A percentile compares a stretch with the other conserved stretches of the same genome.
Conservation (phyloP, 1,140 invertebrate genomes). For the Phenacoccus solenopsis region DNA sequence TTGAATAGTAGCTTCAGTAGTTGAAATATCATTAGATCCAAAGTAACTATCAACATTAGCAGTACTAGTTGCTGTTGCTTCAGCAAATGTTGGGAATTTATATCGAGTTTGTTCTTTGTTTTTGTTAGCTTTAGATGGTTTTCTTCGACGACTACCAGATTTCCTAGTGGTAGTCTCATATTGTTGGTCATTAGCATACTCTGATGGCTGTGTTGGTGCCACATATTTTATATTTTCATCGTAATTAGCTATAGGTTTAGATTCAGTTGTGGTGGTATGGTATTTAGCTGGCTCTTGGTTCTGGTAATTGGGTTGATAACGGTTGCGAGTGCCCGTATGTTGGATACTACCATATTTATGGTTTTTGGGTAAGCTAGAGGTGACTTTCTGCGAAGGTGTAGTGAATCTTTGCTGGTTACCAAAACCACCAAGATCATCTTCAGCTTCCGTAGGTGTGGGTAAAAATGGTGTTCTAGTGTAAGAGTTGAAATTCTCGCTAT, state of each 20-base stretch:
- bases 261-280: neutral
- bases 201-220: neutral
- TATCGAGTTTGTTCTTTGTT: constrained; percentile 18
- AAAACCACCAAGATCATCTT: neutral
- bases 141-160: neutral
- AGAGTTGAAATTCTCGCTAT: neutral
- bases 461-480: neutral
- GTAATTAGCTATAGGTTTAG: neutral
- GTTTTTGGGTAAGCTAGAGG: neutral
- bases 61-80: neutral
- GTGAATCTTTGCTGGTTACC: neutral
- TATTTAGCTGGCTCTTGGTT: neutral
- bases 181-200: neutral
- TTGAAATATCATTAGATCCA: neutral
- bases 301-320: neutral
- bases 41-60: too few relatives aligned
- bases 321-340: neutral
- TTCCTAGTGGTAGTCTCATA: constrained; percentile 5
- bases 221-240: neutral
- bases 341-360: neutral
- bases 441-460: neutral
- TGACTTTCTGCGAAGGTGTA: neutral
- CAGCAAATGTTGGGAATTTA: constrained; percentile 9
- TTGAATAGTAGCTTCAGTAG: neutral
- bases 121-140: neutral